Evolutionary conservation across 2,888 invertebrate species (phyloP).

Genomic region (Urechis unicinctus): DNA sequence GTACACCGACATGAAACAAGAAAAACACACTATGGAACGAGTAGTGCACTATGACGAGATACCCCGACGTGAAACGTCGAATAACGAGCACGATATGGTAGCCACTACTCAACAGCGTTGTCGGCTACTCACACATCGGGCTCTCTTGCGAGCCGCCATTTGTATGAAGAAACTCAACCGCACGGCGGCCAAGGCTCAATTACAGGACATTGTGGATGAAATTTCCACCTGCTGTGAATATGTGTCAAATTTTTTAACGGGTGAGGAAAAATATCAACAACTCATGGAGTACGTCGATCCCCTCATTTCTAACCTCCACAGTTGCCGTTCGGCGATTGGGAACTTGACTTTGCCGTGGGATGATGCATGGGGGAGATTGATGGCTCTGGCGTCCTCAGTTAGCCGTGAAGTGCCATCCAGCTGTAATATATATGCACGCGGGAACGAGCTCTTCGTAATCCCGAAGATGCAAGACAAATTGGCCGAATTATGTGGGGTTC

Average conservation of each 20-base stretch:
- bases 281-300: conserved; percentile 13
- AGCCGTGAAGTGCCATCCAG: conserved; percentile 16
- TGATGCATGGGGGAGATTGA: conserved; percentile 22
- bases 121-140: conserved; percentile 11
- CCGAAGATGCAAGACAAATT: conserved; percentile 11
- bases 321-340: conserved; percentile 11
- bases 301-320: conserved; percentile 16
- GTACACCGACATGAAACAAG: conserved; percentile 13
- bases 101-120: conserved; percentile 10
- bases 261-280: conserved; percentile 12
- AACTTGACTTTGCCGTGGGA: conserved; percentile 24
- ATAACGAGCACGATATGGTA: conserved; percentile 12
- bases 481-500: conserved; percentile 8
- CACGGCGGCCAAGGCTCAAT: conserved; percentile 4
- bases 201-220: conserved; percentile 6
- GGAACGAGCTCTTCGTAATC: conserved; percentile 13
- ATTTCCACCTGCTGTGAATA: conserved; percentile 12
- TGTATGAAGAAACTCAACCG: conserved; percentile 20
- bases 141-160: conserved; percentile 11
- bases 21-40: conserved; percentile 5
- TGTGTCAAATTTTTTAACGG: conserved; percentile 3
- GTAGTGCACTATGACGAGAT: conserved; percentile 16
- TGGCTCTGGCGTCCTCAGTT: conserved; percentile 19
- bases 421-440: conserved; percentile 15
- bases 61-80: conserved; percentile 15